phyloP scores from a whole-genome alignment of 2,888 invertebrate genomes.

The Anticlea derivata region DNA sequence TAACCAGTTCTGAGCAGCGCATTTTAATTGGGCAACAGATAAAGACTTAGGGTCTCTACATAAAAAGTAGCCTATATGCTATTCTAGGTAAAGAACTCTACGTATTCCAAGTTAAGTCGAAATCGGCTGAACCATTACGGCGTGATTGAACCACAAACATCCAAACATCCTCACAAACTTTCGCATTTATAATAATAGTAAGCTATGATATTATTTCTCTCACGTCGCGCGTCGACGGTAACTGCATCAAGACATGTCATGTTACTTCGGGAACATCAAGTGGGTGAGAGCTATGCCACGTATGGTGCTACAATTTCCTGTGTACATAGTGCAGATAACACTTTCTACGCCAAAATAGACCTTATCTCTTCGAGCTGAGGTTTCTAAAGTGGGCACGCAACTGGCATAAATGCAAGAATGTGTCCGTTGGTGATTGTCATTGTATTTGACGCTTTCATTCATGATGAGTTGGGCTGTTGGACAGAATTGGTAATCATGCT shows the following conservation, averaged over 20 bases:
- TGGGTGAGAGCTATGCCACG: slow-evolving; percentile 15
- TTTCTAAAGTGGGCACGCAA: slow-evolving; percentile 4
- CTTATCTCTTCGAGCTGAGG: neutral
- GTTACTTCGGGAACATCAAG: slow-evolving; percentile 11
- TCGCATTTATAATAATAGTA: neutral
- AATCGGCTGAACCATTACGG: no score
- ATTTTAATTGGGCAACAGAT: no score
- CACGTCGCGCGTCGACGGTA: neutral
- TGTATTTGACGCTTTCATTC: slow-evolving; percentile 37
- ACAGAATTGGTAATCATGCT: slow-evolving; percentile 4
- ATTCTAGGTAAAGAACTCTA: no score
- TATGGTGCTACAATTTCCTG: slow-evolving; percentile 29
- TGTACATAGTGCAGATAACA: slow-evolving; percentile 7
- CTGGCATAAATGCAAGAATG: slow-evolving; percentile 31
- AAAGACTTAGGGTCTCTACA: no score
- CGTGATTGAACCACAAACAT: no score
- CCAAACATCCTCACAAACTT: no score
- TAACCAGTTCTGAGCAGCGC: no score
- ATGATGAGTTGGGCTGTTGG: slow-evolving; percentile 28
- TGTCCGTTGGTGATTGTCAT: slow-evolving; percentile 28
- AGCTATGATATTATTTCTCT: neutral
- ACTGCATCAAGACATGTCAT: slow-evolving; percentile 5
- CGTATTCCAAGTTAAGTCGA: no score
- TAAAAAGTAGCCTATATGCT: no score
- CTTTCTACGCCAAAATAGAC: neutral